These are phyloP conservation scores for Ephydatia muelleri DNA, from an alignment of 37 sponge, comb jelly and placozoan genomes.

Conservation along the genomic window DNA sequence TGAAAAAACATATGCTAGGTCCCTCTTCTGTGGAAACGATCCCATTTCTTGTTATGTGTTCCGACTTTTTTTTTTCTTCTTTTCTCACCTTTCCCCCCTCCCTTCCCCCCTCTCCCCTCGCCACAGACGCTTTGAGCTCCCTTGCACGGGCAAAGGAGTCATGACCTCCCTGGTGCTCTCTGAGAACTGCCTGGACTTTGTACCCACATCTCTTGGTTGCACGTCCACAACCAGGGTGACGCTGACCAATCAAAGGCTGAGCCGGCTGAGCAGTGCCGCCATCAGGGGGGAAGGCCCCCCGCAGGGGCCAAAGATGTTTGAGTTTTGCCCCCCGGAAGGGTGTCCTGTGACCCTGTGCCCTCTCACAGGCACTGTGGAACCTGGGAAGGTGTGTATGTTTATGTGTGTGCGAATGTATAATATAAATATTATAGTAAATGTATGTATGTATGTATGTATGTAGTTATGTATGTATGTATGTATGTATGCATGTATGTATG, in stretches of 20 bases:
- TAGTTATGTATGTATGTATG: no score
- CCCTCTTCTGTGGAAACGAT: no score
- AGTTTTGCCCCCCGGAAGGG: constrained; percentile 66
- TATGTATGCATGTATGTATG: no score
- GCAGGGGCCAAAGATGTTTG: constrained; percentile 49
- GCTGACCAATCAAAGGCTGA: constrained; percentile 40
- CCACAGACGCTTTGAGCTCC: constrained; percentile 50
- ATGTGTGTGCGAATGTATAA: no score
- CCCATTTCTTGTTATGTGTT: no score
- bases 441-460: no score
- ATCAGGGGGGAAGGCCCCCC: constrained; percentile 42
- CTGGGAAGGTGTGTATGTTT: no score
- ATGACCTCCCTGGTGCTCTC: constrained; percentile 71
- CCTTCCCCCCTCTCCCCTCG: neutral
- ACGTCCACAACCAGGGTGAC: constrained; percentile 38
- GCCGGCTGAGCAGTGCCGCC: constrained; percentile 30
- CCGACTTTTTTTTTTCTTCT: no score
- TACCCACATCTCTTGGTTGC: constrained; percentile 57
- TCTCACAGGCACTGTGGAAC: constrained; percentile 58
- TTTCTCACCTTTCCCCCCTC: neutral
- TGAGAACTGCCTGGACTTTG: constrained; percentile 60
- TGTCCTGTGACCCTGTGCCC: constrained; percentile 73
- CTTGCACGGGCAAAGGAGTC: constrained; percentile 69
- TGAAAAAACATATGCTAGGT: no score
- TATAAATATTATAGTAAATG: no score